Evolutionary conservation across 1,140 invertebrate genomes (phyloP).

Genomic region (Drosophila orosa): DNA sequence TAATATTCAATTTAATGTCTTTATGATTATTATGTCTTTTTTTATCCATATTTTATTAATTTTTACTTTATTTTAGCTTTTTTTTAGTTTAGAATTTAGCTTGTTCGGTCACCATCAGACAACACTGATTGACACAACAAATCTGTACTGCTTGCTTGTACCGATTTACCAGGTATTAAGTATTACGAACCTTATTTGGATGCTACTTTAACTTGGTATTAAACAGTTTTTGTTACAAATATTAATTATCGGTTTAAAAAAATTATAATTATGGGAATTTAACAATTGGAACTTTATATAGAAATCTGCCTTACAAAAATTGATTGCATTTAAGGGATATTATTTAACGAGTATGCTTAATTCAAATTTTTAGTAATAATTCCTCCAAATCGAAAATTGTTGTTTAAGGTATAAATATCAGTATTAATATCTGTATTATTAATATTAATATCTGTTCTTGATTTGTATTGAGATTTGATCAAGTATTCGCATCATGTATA

Average conservation of each 20-base stretch:
- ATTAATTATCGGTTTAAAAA: background rate
- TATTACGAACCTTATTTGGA: background rate
- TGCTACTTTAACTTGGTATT: background rate
- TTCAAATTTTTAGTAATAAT: background rate
- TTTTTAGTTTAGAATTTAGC: no score
- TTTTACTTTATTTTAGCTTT: no score
- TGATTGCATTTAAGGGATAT: background rate
- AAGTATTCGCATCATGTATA: background rate
- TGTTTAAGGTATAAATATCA: background rate
- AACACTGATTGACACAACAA: conserved; percentile 30
- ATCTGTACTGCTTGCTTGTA: conserved; percentile 36
- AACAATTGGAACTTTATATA: background rate
- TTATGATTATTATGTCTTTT: no score
- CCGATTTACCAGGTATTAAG: conserved; percentile 1
- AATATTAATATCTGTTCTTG: background rate
- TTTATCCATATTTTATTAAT: no score
- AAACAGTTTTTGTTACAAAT: background rate
- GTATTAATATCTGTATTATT: background rate
- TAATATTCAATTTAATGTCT: no score
- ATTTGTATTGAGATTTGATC: background rate
- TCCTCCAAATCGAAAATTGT: background rate
- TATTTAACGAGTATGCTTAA: background rate
- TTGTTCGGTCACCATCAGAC: no score
- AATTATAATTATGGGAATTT: background rate
- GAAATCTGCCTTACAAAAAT: background rate